Conservation (phyloP, 2,797 vertebrate genomes). For the Anguilla anguilla region DNA sequence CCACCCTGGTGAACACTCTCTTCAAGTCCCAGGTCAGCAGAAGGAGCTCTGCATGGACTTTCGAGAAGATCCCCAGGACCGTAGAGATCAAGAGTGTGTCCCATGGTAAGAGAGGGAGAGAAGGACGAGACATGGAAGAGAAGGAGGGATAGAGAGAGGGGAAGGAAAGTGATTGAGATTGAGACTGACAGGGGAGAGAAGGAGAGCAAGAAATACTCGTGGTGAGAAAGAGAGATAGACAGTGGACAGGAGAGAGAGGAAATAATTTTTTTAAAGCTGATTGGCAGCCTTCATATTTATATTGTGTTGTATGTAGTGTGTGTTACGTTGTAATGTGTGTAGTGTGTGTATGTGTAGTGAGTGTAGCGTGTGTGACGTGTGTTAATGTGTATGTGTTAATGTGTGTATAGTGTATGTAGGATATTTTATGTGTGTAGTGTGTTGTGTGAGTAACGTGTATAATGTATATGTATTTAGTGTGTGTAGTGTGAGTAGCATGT, state of each 20-base stretch:
- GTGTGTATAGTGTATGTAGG: no score
- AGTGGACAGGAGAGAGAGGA: neutral
- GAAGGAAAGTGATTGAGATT: neutral
- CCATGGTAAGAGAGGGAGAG: constrained; percentile 79
- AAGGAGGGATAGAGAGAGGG: neutral
- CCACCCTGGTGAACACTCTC: constrained; percentile 91
- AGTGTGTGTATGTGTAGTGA: neutral
- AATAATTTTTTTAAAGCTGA: neutral
- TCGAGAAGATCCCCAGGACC: constrained; percentile 96
- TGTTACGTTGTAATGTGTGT: no score
- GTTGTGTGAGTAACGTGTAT: no score
- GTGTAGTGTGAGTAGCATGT: no score
- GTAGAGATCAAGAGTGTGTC: constrained; percentile 94
- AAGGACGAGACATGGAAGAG: constrained; percentile 50
- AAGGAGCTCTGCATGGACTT: constrained; percentile 86
- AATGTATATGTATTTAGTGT: no score
- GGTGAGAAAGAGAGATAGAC: neutral
- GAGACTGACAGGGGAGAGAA: no score
- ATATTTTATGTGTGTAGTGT: no score
- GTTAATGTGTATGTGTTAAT: no score
- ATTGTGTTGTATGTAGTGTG: no score
- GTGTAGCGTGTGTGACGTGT: neutral
- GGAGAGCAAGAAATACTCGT: no score
- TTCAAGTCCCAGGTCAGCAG: constrained; percentile 98
- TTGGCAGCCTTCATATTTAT: neutral